Evolutionary conservation across 2,888 invertebrate genomes (phyloP).

Genomic region (Aromia moschata): DNA sequence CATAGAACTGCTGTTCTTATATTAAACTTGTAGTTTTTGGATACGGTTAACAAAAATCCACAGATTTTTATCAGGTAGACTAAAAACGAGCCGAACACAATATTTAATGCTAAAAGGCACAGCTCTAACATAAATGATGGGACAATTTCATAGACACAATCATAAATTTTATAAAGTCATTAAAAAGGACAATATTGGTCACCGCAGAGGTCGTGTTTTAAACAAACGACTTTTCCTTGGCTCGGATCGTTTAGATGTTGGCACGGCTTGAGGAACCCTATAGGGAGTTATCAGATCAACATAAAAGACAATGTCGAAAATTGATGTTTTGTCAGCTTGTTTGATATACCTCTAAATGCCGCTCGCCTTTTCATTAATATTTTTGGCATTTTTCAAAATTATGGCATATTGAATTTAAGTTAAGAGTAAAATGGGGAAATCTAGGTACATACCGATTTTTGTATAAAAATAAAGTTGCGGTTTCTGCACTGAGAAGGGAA

Average conservation of each 20-base stretch:
- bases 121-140: constrained; percentile 53
- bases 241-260: constrained; percentile 21
- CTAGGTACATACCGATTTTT: too few relatives aligned
- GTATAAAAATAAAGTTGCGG: too few relatives aligned
- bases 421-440: too few relatives aligned
- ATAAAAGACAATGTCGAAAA: constrained; percentile 53
- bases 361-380: constrained; percentile 8
- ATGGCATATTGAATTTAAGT: too few relatives aligned
- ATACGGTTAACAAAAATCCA: constrained; percentile 39
- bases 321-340: constrained; percentile 59
- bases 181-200: constrained; percentile 35
- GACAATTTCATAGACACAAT: constrained; percentile 51
- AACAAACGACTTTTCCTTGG: constrained; percentile 21
- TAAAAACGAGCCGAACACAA: constrained; percentile 47
- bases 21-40: constrained; percentile 37
- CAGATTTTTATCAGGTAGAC: constrained; percentile 37
- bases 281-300: constrained; percentile 51
- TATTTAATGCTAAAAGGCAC: constrained; percentile 53
- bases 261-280: constrained; percentile 42
- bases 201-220: constrained; percentile 20
- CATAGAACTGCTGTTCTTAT: constrained; percentile 41
- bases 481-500: too few relatives aligned
- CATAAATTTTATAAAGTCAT: constrained; percentile 50
- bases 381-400: too few relatives aligned
- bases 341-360: constrained; percentile 32